Percentiles rank a stretch among this genome's conserved stretches.
Evolutionary conservation across 2,797 vertebrate genomes (phyloP).

Genomic region (Lacerta agilis): DNA sequence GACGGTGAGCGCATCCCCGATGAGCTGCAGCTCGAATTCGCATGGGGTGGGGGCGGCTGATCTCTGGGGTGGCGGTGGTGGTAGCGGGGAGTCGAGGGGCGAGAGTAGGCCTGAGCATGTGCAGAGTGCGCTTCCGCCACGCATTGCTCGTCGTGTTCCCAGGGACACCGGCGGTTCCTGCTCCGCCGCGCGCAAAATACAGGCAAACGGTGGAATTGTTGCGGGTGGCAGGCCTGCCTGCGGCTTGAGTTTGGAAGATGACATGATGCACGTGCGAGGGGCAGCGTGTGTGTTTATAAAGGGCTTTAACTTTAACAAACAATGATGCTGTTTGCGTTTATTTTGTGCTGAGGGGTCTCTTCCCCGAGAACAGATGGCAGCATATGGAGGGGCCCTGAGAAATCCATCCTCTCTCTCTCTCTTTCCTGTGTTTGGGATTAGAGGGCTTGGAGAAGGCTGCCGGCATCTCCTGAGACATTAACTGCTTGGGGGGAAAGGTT

Average conservation of each 20-base stretch:
- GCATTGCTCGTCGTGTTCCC: no score
- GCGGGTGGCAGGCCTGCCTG: neutral
- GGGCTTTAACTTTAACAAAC: neutral
- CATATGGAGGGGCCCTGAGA: neutral
- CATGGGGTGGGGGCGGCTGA: neutral
- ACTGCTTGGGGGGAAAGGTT: neutral
- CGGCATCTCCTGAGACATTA: neutral
- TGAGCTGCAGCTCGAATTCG: neutral
- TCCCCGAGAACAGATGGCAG: neutral
- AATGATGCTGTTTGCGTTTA: neutral
- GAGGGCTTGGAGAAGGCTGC: no score
- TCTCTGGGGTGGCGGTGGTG: neutral
- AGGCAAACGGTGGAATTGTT: neutral
- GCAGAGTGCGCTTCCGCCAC: neutral
- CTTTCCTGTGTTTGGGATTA: no score
- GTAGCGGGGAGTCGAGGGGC: neutral
- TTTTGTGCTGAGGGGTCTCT: neutral
- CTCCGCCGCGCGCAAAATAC: neutral
- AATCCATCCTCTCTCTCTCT: no score
- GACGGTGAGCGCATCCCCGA: neutral
- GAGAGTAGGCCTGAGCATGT: constrained; percentile 5
- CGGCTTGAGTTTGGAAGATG: neutral
- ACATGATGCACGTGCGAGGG: no score
- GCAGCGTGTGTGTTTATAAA: neutral
- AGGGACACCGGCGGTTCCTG: neutral